Evolutionary conservation across 2,888 invertebrate species (phyloP), one percentile per base, ranked within the genome.

Genomic region (Tipula lateralis): DNA sequence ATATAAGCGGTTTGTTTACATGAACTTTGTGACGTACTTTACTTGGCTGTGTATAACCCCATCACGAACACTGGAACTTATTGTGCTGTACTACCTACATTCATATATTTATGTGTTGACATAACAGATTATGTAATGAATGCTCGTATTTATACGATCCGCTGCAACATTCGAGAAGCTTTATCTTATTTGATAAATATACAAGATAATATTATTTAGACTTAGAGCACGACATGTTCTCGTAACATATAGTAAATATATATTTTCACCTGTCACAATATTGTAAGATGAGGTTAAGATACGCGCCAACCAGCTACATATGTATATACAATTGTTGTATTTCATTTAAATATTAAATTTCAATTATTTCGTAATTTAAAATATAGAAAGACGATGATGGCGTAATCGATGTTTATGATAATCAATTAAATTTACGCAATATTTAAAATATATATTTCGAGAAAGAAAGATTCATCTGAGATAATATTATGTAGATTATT

Each of bases 341-440:
- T 24, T 66, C 9, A 66, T 36, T 36, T 36, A 24, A 66, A 66
- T 66, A 66, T 66, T 66, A 66, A 66, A 66, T 66, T 66, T 66
- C 44, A 44, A 9, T 36, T 36, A 9, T 36, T 36, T 36, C 44
- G 16, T 6, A 50, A 50, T 50, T 50, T 50, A 16, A 24, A 66
- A 24, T 24, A 24, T 24, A 24, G 66, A 24, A 19, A 66, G 66
- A 19, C 66, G 66, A 66, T n/a, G n/a, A n/a, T 66, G 19, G 66
- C 66, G 66, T 66, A 66, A 66, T 66, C 66, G 24, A 66, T 66
- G 66, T 66, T 66, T 66, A 66, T 66, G 66, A 24, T 66, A 66
- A 66, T 66, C 66, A 66, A 66, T 66, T 66, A 66, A 9, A 66
- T 66, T 66, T 66, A 66, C 66, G 66, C 66, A 66, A 66, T 24